Evolutionary conservation across 2,797 vertebrate genomes (phyloP).

Genomic region (Gambusia yucatana): DNA sequence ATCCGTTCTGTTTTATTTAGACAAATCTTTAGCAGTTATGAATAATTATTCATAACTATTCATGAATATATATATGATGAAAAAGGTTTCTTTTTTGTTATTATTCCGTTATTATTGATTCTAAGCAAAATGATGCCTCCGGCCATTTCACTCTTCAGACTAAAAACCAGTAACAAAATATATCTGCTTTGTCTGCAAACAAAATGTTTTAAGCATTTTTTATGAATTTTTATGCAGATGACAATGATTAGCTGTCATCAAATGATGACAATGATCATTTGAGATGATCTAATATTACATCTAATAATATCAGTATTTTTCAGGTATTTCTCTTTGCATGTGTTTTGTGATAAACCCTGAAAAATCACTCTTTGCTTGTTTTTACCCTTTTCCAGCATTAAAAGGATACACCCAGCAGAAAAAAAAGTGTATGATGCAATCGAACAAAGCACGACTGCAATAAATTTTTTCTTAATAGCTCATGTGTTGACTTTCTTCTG

Average conservation of each 20-base stretch:
- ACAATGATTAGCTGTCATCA: background rate
- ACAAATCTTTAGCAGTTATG: background rate
- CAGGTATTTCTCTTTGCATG: constrained; percentile 28
- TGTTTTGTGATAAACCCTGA: constrained; percentile 31
- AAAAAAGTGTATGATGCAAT: constrained; percentile 56
- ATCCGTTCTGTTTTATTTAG: background rate
- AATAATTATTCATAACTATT: no score
- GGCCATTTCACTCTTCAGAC: background rate
- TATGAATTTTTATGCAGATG: background rate
- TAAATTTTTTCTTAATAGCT: constrained; percentile 31
- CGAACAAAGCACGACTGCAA: constrained; percentile 40
- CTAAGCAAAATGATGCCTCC: background rate
- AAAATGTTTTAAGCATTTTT: background rate
- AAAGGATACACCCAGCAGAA: constrained; percentile 34
- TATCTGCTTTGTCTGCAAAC: background rate
- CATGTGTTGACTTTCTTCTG: constrained; percentile 23
- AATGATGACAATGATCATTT: no score
- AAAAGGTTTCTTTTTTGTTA: background rate
- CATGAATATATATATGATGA: no score
- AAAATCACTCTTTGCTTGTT: constrained; percentile 56
- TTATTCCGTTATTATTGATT: background rate
- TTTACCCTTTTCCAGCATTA: constrained; percentile 43
- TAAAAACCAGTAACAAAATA: background rate
- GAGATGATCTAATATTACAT: background rate
- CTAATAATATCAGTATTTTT: constrained; percentile 41